Evolutionary conservation across 2,113 vertebrate genomes (phyloP).

Genomic region (Lipophrys pholis): DNA sequence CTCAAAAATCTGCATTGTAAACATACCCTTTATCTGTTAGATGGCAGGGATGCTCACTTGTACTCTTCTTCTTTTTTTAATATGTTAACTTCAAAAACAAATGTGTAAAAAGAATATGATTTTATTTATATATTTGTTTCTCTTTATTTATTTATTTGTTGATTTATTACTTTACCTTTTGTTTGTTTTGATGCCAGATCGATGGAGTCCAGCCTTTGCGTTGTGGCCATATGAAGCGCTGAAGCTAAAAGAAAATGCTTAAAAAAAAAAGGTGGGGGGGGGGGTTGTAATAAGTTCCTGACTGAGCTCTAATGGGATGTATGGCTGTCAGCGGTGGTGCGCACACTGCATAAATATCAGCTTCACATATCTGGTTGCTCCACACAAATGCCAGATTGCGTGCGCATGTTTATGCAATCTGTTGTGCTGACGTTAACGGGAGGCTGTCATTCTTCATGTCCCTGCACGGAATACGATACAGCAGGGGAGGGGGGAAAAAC

Average conservation of each 20-base stretch:
- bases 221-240: constrained; percentile 24
- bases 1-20: constrained; percentile 57
- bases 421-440: constrained; percentile 66
- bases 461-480: constrained; percentile 65
- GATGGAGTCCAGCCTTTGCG: constrained; percentile 17
- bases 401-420: constrained; percentile 71
- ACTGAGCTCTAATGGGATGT: constrained; percentile 42
- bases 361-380: constrained; percentile 40
- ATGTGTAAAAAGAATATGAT: not conserved
- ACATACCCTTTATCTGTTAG: constrained; percentile 70
- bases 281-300: too few relatives aligned
- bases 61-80: not conserved
- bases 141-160: constrained; percentile 17
- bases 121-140: constrained; percentile 11
- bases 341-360: constrained; percentile 63
- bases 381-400: constrained; percentile 52
- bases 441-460: constrained; percentile 46
- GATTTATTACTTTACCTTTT: not conserved
- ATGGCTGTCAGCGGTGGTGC: constrained; percentile 23
- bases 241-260: not conserved
- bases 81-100: not conserved
- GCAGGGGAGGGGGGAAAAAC: constrained; percentile 27
- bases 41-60: constrained; percentile 65
- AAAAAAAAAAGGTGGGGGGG: not conserved
- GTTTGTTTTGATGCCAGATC: constrained; percentile 5